Conservation (phyloP, 2,113 vertebrate species). For the Ciconia maguari region DNA sequence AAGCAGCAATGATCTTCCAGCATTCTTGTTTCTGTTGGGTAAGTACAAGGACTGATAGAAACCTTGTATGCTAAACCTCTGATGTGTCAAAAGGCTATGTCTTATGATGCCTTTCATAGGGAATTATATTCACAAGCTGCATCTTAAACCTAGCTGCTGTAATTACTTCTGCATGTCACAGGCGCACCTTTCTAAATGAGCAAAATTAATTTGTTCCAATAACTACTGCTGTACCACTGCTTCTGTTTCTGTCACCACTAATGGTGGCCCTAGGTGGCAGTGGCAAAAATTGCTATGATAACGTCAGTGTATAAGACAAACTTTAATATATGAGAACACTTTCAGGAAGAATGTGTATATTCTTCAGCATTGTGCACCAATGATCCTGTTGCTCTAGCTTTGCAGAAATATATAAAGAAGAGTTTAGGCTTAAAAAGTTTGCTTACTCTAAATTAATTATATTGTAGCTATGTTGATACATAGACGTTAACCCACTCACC, state of each 20-base stretch:
- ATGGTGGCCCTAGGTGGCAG: neutral
- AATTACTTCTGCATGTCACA: neutral
- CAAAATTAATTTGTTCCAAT: neutral
- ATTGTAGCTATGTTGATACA: neutral
- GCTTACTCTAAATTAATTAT: neutral
- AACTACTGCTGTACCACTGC: neutral
- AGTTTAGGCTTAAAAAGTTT: neutral
- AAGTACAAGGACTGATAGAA: neutral
- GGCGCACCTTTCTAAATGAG: neutral
- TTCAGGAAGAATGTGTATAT: neutral
- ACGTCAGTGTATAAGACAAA: neutral
- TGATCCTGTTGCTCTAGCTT: neutral
- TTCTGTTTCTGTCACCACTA: neutral
- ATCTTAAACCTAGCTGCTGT: neutral
- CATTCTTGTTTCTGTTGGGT: neutral
- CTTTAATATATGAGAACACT: neutral
- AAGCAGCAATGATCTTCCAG: neutral
- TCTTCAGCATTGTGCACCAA: neutral
- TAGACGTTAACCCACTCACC: neutral
- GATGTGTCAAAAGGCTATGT: neutral
- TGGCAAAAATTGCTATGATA: neutral
- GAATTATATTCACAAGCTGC: neutral
- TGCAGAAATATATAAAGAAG: neutral
- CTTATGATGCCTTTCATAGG: neutral
- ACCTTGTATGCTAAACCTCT: neutral